These are phyloP conservation scores for Nebria ingens DNA, from an alignment of 1,140 invertebrate species.

Conservation along the genomic window DNA sequence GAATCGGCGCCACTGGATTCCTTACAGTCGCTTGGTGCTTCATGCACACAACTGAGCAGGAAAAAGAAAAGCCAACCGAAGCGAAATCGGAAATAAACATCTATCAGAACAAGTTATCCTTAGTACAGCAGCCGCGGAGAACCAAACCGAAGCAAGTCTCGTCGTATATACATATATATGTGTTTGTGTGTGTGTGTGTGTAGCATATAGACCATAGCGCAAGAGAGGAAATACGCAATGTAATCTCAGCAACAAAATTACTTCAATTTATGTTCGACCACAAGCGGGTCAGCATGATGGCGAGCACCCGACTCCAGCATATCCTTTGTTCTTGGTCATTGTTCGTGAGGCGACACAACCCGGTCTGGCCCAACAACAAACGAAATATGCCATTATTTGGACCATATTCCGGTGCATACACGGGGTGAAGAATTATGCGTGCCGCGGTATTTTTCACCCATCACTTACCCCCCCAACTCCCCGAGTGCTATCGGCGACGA, in stretches of 20 bases:
- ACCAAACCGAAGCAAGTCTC: neutral
- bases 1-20: too few relatives aligned
- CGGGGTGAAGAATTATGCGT: neutral
- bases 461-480: neutral
- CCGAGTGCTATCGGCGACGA: neutral
- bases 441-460: neutral
- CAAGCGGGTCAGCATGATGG: neutral
- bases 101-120: too few relatives aligned
- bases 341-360: neutral
- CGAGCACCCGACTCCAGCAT: neutral
- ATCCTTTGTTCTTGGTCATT: neutral
- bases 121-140: too few relatives aligned
- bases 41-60: too few relatives aligned
- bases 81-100: too few relatives aligned
- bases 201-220: neutral
- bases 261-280: neutral
- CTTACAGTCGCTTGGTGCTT: too few relatives aligned
- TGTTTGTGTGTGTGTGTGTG: too few relatives aligned
- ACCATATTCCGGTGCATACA: neutral
- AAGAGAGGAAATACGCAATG: neutral
- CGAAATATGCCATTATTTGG: neutral
- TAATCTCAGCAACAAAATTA: neutral
- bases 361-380: neutral
- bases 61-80: too few relatives aligned
- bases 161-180: neutral